Evolutionary conservation across 1,140 invertebrate species (phyloP), one percentile per base, ranked within the genome.

Genomic region (Macrotrachela quadricornifera): DNA sequence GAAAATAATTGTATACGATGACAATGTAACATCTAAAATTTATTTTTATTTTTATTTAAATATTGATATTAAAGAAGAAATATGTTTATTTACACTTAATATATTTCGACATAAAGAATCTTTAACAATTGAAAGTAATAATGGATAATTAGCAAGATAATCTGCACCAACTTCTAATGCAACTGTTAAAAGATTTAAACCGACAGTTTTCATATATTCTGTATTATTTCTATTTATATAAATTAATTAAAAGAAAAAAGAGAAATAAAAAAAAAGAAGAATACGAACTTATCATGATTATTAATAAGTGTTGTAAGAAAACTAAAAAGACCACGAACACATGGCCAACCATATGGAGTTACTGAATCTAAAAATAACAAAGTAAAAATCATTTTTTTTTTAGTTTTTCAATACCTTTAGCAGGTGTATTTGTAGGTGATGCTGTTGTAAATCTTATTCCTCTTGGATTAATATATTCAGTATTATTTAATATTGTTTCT

Each of bases 61-160:
- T n/a, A n/a, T n/a, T n/a, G n/a, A n/a, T n/a, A n/a, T 8, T 4
- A 30, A 30, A 30, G 8, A 30, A 30, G 21, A 30, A 30, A 30
- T 2, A 30, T 30, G 2, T 30, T 30, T 30, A 30, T 8, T 4
- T 30, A 30, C 21, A 30, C 21, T 79, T 62, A 94, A 79, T 48
- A 99, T 72, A 70, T 91, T 88, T 62, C 82, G 74, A 64, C 86
- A 90, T 18, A 97, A 72, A 59, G 94, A 85, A 71, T 96, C 86
- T 65, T 85, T 86, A 9, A 90, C 79, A 1, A 95, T 71, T 6
- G 75, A 71, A 21, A 94, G 63, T 0, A 99, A 71, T 0, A 83
- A 80, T 10, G 62, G 61, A 57, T 82, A 87, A 54, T 80, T 79
- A 10, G 80, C 78, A 56, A 97, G 78, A 61, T 80, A 79, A 67